Evolutionary conservation across 1,140 invertebrate species (phyloP).

Genomic region (Drosophila ohnishii): DNA sequence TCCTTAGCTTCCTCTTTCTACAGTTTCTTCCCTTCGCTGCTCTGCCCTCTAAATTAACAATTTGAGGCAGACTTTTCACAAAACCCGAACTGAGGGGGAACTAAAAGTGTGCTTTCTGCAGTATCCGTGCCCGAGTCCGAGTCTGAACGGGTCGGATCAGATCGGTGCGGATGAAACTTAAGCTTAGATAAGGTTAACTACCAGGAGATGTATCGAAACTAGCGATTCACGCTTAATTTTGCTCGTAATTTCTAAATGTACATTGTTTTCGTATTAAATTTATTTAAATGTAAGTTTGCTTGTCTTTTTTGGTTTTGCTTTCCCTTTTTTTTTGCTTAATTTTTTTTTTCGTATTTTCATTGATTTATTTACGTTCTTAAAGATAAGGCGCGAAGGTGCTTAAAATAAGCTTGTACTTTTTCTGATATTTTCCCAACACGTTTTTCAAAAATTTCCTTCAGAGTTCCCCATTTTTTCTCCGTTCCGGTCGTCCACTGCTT

Average conservation of each 20-base stretch:
- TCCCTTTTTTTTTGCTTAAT: slow-evolving; percentile 73
- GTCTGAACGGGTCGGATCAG: slow-evolving; percentile 24
- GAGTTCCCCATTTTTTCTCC: slow-evolving; percentile 59
- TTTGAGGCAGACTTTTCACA: slow-evolving; percentile 88
- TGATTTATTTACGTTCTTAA: slow-evolving; percentile 84
- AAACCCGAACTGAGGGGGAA: slow-evolving; percentile 84
- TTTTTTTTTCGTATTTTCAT: slow-evolving; percentile 67
- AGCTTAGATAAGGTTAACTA: slow-evolving; percentile 63
- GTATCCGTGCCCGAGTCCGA: slow-evolving; percentile 36
- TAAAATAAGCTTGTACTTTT: slow-evolving; percentile 89
- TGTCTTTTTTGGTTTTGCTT: slow-evolving; percentile 62
- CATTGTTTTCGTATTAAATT: slow-evolving; percentile 61
- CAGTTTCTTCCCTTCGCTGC: slow-evolving; percentile 3
- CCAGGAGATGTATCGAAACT: slow-evolving; percentile 70
- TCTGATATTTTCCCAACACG: slow-evolving; percentile 85
- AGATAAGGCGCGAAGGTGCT: slow-evolving; percentile 89
- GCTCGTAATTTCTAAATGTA: slow-evolving; percentile 60
- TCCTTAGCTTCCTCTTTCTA: slow-evolving; percentile 33
- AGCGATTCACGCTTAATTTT: slow-evolving; percentile 55
- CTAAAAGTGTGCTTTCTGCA: slow-evolving; percentile 51
- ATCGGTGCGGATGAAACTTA: slow-evolving; percentile 38
- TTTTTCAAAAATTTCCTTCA: slow-evolving; percentile 75
- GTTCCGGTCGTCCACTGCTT: slow-evolving; percentile 40
- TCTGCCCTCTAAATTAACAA: slow-evolving; percentile 74
- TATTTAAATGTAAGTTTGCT: slow-evolving; percentile 76